Percentiles rank a stretch among this genome's conserved stretches.
These are phyloP conservation scores for Porites rus DNA, from an alignment of 92 coral and sea anemone species.

Conservation along the genomic window DNA sequence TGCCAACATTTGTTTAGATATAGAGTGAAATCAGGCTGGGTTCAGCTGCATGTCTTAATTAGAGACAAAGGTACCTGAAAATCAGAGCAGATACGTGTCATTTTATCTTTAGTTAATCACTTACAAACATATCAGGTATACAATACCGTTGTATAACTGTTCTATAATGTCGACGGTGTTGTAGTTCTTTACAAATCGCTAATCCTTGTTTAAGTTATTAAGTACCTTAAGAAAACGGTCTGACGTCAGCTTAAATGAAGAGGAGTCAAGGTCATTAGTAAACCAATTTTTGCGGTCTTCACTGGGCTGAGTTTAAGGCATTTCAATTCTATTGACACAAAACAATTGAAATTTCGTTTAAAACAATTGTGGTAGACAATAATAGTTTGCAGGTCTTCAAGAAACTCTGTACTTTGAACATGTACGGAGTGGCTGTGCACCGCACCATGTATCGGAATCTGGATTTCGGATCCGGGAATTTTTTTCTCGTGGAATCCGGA, in stretches of 20 bases:
- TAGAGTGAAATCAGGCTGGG: no score
- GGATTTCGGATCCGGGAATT: no score
- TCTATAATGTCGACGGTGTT: not conserved
- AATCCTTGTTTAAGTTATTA: constrained; percentile 30
- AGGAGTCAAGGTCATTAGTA: constrained; percentile 22
- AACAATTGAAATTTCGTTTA: not conserved
- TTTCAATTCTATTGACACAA: constrained; percentile 12
- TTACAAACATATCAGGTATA: not conserved
- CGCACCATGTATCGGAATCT: no score
- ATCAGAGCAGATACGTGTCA: not conserved
- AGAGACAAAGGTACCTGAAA: not conserved
- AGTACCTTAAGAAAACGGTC: not conserved
- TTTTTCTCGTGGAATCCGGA: no score
- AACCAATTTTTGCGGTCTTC: not conserved
- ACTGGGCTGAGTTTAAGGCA: not conserved
- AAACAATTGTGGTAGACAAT: not conserved
- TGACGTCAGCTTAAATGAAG: constrained; percentile 15
- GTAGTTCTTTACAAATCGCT: constrained; percentile 6
- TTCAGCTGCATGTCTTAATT: no score
- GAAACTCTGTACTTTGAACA: no score
- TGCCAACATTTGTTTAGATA: no score
- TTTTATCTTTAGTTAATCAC: not conserved
- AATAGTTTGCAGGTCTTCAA: no score
- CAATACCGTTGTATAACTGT: not conserved
- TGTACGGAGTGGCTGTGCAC: no score